phyloP scores from a whole-genome alignment of 2,797 vertebrate genomes.

The Cyclura pinguis region DNA sequence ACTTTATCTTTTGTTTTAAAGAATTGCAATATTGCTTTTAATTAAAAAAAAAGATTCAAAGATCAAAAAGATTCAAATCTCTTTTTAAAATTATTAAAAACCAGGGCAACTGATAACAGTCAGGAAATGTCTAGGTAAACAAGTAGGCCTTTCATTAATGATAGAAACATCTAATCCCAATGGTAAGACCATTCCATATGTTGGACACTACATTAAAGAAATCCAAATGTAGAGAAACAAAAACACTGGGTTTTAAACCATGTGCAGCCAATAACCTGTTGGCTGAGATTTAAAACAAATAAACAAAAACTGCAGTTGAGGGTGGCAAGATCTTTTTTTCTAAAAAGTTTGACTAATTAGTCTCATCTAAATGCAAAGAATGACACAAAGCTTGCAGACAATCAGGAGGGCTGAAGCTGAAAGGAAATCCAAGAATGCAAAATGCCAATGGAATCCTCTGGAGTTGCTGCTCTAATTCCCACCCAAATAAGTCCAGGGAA shows the following conservation, averaged over 20 bases:
- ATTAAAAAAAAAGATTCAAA: no score
- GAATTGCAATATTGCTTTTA: no score
- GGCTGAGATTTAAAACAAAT: slow-evolving; percentile 7
- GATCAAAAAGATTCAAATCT: no score
- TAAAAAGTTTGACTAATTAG: slow-evolving; percentile 23
- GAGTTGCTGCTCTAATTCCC: neutral
- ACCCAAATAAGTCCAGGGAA: slow-evolving; percentile 24
- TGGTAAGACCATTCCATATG: no score
- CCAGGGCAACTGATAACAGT: no score
- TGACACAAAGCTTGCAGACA: slow-evolving; percentile 9
- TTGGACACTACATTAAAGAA: no score
- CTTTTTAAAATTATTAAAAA: no score
- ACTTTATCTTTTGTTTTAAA: no score
- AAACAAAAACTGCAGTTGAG: neutral
- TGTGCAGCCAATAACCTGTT: neutral
- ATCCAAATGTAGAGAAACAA: neutral
- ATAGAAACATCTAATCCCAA: no score
- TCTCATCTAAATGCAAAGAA: slow-evolving; percentile 2
- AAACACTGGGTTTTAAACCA: neutral
- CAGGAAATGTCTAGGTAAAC: no score
- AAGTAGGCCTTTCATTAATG: no score
- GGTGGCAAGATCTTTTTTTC: neutral
- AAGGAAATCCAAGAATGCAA: slow-evolving; percentile 31
- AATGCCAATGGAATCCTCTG: slow-evolving; percentile 16
- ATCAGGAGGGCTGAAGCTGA: neutral